Base-by-base conservation (phyloP, 2,888 invertebrate genomes). In the Phalera bucephala region DNA sequence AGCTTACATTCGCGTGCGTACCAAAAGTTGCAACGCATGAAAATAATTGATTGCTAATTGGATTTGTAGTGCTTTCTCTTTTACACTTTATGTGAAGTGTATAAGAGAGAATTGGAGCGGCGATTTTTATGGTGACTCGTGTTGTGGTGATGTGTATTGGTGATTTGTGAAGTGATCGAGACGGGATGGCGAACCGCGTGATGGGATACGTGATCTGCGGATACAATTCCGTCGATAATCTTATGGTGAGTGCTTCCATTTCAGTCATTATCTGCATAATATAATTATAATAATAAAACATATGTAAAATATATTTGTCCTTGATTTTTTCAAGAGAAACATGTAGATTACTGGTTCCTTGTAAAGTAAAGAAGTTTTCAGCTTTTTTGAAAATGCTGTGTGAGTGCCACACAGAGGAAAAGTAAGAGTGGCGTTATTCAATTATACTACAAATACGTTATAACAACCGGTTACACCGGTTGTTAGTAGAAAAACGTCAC, bases 181-280 rank as follows among this genome's bases (percentile, higher is more conserved):
- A 23, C n/a, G 43, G 49, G 23, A 90, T 91, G 91, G 85, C 91
- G 40, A 90, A 85, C 58, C 73, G 79, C 49, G 82, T 91, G 64
- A 83, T 92, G 82, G 92, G 91, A 54, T 91, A 92, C 57, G 91
- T 91, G 40, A 90, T 90, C 60, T 92, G 92, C 77, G 92, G 92
- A 48, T 91, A 91, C 60, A 90, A 89, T 59, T 91, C 92, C 36
- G 90, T 91, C 54, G 91, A 92, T 64, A 91, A 91, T 77, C 63
- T 90, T 25, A 63, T 90, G 91, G 92, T 92, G 71, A 27, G 27
- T 27, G n/a, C n/a, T n/a, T n/a, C n/a, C n/a, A n/a, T n/a, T n/a
- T n/a, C n/a, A n/a, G n/a, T n/a, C n/a, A n/a, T n/a, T n/a, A n/a
- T n/a, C n/a, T n/a, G n/a, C n/a, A n/a, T n/a, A n/a, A n/a, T n/a